A percentile compares a stretch with the other conserved stretches of the same genome.
Evolutionary conservation across 2,797 vertebrate species (phyloP).

Genomic region (Crax fasciolata): DNA sequence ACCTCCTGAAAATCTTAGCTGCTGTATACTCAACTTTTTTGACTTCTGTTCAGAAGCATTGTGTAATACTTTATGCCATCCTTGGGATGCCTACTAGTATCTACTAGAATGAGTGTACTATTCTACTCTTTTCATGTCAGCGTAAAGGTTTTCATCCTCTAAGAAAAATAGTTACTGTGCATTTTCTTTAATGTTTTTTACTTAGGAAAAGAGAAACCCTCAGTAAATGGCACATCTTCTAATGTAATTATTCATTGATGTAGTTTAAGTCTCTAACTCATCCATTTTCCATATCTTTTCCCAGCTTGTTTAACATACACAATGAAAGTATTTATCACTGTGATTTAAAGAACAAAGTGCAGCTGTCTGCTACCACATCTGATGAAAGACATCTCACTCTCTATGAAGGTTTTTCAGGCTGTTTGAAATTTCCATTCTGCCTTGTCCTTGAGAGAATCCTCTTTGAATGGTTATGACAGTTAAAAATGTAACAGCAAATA

Average conservation of each 20-base stretch:
- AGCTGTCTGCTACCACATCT: background rate
- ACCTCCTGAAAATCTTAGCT: slow-evolving; percentile 6
- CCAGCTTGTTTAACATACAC: slow-evolving; percentile 1
- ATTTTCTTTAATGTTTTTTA: slow-evolving; percentile 37
- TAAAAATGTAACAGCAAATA: slow-evolving; percentile 2
- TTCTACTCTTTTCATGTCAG: background rate
- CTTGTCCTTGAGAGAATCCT: background rate
- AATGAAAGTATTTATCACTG: slow-evolving; percentile 40
- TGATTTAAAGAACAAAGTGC: background rate
- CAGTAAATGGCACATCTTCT: slow-evolving; percentile 15
- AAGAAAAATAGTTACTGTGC: slow-evolving; percentile 27
- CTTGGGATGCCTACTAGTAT: background rate
- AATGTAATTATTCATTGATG: slow-evolving; percentile 21
- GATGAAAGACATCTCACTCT: background rate
- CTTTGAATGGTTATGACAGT: background rate
- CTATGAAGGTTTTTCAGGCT: background rate
- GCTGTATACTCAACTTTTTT: background rate
- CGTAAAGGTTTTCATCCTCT: slow-evolving; percentile 17
- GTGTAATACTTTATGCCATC: background rate
- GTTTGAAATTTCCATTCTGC: background rate
- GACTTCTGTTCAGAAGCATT: slow-evolving; percentile 28
- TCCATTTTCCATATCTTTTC: background rate
- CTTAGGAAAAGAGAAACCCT: background rate
- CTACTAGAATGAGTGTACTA: background rate
- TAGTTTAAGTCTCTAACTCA: background rate